Evolutionary conservation across 2,113 vertebrate species (phyloP).

Genomic region (Microcebus griseorufus): DNA sequence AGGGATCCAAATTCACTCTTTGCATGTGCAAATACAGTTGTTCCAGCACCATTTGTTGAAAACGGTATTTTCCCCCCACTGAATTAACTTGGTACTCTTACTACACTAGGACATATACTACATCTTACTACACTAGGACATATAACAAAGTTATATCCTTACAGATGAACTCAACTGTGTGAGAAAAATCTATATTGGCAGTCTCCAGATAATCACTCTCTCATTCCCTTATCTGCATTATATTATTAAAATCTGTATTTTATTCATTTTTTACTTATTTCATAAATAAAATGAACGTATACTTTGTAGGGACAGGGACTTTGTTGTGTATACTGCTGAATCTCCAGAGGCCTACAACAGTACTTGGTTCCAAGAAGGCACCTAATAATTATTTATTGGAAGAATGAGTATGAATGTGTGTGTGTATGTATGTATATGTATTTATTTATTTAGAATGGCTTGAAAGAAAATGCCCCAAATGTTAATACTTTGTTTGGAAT

Average conservation of each 20-base stretch:
- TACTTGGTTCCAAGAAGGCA: background rate
- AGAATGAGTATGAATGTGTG: background rate
- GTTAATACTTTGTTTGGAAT: background rate
- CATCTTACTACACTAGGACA: background rate
- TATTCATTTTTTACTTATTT: slow-evolving; percentile 3
- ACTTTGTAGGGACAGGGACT: background rate
- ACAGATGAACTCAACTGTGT: background rate
- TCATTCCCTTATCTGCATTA: background rate
- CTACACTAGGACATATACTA: background rate
- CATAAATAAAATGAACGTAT: background rate
- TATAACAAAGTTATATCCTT: background rate
- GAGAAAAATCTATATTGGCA: background rate
- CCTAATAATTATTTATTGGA: background rate
- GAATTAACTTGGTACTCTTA: background rate
- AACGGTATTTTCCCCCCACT: background rate
- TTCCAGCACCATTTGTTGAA: background rate
- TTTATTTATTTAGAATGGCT: background rate
- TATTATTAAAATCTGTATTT: background rate
- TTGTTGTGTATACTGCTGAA: background rate
- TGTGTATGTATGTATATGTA: no score
- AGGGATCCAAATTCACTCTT: background rate
- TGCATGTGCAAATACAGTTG: background rate
- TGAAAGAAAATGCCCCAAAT: background rate
- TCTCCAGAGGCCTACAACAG: background rate
- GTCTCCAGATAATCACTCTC: background rate